These are phyloP conservation scores for Oreotrochilus melanogaster DNA, from an alignment of 2,113 vertebrate species.

Conservation along the genomic window DNA sequence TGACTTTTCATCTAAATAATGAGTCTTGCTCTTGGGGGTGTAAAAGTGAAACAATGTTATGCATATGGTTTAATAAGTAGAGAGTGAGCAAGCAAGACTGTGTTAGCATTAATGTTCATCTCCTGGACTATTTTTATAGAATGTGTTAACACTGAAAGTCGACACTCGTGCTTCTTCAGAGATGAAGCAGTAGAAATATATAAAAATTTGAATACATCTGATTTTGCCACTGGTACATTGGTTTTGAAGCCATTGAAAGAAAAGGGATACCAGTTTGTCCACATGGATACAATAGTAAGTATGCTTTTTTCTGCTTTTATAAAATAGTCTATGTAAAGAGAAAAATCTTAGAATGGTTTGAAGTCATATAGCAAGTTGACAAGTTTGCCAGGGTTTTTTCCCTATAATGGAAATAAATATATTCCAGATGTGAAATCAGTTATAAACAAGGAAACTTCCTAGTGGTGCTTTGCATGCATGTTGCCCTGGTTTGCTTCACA, in stretches of 20 bases:
- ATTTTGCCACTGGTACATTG: constrained; percentile 79
- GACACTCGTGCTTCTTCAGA: constrained; percentile 4
- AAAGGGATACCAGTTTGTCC: constrained; percentile 79
- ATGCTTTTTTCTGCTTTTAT: background rate
- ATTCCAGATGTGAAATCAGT: background rate
- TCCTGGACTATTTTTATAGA: constrained; percentile 56
- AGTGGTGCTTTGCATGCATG: background rate
- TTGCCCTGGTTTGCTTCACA: background rate
- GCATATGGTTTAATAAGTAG: background rate
- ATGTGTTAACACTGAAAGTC: constrained; percentile 64
- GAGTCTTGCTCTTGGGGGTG: background rate
- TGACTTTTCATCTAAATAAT: background rate
- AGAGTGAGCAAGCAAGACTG: background rate
- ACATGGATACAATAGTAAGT: constrained; percentile 79
- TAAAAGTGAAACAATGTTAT: background rate
- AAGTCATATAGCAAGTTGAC: background rate
- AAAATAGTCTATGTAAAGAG: background rate
- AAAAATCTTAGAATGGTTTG: background rate
- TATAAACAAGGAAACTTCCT: background rate
- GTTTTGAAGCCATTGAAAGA: constrained; percentile 79
- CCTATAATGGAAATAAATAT: background rate
- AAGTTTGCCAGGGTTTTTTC: background rate
- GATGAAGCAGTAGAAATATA: constrained; percentile 66
- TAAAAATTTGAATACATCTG: constrained; percentile 73
- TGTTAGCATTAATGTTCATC: background rate